Evolutionary conservation across 2,797 vertebrate genomes (phyloP).

Genomic region (Micrastur ruficollis): DNA sequence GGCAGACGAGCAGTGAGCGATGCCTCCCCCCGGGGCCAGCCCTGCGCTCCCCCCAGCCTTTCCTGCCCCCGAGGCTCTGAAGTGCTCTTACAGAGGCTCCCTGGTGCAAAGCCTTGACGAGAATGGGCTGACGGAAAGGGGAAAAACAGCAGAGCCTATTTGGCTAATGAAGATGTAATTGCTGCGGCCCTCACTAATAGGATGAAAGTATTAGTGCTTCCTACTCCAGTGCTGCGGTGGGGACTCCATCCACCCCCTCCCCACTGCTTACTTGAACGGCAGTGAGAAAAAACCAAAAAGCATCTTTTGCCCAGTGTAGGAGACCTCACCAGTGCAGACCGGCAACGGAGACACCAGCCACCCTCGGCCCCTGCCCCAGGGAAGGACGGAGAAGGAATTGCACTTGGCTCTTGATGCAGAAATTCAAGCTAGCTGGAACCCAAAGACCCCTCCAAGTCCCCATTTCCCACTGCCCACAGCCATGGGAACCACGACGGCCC

Average conservation of each 20-base stretch:
- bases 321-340: not conserved
- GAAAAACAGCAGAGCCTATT: constrained; percentile 44
- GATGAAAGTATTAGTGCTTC: constrained; percentile 57
- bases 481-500: not conserved
- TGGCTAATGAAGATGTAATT: constrained; percentile 75
- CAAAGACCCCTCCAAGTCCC: not conserved
- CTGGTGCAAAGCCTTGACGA: constrained; percentile 10
- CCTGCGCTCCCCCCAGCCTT: not conserved
- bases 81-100: constrained; percentile 41
- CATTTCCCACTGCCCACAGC: not conserved
- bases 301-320: accelerated
- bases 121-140: constrained; percentile 12
- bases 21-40: not conserved
- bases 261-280: not conserved
- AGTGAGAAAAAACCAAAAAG: not conserved
- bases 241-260: not conserved
- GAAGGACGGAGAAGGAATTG: not conserved
- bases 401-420: accelerated
- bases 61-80: not conserved
- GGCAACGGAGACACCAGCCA: not conserved
- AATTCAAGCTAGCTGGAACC: not conserved
- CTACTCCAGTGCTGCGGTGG: not conserved
- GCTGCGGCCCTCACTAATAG: constrained; percentile 61
- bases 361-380: accelerated
- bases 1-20: not conserved